Percentiles rank a stretch among this genome's conserved stretches.
These are phyloP conservation scores for Falco concolor DNA, from an alignment of 2,797 vertebrate genomes.

Conservation along the genomic window DNA sequence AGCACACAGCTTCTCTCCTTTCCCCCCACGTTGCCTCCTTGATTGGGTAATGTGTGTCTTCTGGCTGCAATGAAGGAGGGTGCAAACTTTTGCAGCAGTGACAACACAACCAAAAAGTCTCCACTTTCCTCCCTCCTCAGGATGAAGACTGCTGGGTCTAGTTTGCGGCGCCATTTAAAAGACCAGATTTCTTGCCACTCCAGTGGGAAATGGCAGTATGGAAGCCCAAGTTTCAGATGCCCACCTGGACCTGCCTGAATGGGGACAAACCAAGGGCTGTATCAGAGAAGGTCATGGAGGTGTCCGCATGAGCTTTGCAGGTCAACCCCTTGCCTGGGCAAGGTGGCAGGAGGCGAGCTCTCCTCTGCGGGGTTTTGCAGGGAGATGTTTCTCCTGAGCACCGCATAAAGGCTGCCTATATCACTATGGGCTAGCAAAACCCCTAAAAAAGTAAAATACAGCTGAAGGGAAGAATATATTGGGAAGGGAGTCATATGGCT, in stretches of 20 bases:
- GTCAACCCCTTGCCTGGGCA: not conserved
- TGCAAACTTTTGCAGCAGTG: not conserved
- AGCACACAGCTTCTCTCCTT: not conserved
- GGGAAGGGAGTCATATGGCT: conserved; percentile 31
- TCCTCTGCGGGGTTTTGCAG: rapidly evolving
- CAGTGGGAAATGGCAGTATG: not conserved
- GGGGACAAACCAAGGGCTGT: not conserved
- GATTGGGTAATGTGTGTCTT: not conserved
- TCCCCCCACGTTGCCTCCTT: rapidly evolving
- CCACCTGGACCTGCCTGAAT: not conserved
- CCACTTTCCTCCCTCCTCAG: not conserved
- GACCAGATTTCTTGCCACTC: not conserved
- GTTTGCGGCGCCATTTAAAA: not conserved
- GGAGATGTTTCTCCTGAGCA: not conserved
- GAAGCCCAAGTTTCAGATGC: not conserved
- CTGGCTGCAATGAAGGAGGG: not conserved
- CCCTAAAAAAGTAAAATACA: not conserved
- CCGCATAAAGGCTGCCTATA: not conserved
- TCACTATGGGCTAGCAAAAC: not conserved
- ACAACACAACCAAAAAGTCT: not conserved
- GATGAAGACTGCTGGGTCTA: not conserved
- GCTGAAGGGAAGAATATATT: not conserved
- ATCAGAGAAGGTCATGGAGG: not conserved
- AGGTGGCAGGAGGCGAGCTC: not conserved
- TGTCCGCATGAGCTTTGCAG: not conserved